Base-by-base conservation (phyloP, 2,888 invertebrate genomes). In the Sinohyriopsis cumingii region DNA sequence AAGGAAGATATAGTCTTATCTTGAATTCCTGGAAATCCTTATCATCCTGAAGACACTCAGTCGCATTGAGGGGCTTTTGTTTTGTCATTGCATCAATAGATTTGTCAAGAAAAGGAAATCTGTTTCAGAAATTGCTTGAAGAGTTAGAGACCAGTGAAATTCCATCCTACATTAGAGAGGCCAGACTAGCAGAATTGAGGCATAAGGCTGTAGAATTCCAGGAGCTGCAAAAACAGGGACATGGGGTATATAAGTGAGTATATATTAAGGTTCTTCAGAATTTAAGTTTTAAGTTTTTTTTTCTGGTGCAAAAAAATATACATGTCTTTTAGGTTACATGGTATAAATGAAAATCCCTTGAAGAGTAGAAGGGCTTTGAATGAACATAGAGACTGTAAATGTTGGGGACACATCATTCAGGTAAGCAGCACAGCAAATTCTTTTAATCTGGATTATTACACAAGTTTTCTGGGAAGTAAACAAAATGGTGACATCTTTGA, bases 101-200 rank as follows among this genome's bases (percentile, higher is more conserved):
- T 45, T 45, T 45, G 15, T 12, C 3, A 45, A 3, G 45, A 45
- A 45, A 45, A 45, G 45, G 45, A 15, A 45, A 62, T 63, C 45
- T 63, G 69, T 67, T 70, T 61, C 69, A 88, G 88, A 78, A 86
- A 78, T 72, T 89, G 55, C 73, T 87, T 60, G 86, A 87, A 60
- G 87, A 88, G 62, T 68, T 88, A 24, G 88, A 88, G 72, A 82
- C 83, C 75, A 88, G 84, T 62, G 87, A 88, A 71, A 87, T 89
- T 59, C 89, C 89, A 59, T 72, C 86, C 9, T 75, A 86, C 60
- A 88, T 89, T 45, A 74, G 88, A 65, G 88, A 88, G 68, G 86
- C 88, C 2, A 71, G 89, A 25, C 74, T 88, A 15, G 79, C 78
- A 28, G 75, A 79, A n/a, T 72, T 89, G 28, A 85, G 84, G 69